Evolutionary conservation across 2,888 invertebrate species (phyloP).

Genomic region (Drosophila anomelani): DNA sequence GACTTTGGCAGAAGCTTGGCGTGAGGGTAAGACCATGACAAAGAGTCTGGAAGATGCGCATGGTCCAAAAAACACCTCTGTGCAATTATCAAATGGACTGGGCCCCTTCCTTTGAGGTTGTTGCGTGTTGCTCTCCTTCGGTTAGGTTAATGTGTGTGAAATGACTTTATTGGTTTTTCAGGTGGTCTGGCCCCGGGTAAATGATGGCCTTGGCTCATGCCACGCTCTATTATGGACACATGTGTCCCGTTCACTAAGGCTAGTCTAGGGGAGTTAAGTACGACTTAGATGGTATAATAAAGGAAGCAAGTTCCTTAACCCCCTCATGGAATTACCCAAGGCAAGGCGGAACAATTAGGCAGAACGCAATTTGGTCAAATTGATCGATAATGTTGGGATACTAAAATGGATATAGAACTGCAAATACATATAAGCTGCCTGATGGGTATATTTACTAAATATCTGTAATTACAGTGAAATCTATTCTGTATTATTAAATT

Average conservation of each 20-base stretch:
- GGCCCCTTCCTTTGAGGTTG: constrained; percentile 9
- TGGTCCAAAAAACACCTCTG: constrained; percentile 57
- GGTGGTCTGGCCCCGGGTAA: constrained; percentile 29
- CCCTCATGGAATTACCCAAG: constrained; percentile 8
- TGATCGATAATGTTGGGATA: constrained; percentile 28
- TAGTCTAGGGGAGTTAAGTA: constrained; percentile 36
- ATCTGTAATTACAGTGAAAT: background rate
- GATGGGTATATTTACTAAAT: background rate
- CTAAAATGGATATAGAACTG: constrained; percentile 6
- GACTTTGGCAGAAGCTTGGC: constrained; percentile 3
- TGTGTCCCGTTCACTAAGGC: constrained; percentile 24
- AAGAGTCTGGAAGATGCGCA: constrained; percentile 51
- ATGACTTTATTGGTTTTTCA: constrained; percentile 69
- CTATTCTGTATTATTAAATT: background rate
- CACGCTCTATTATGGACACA: constrained; percentile 46
- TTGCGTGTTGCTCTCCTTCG: constrained; percentile 41
- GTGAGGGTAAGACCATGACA: constrained; percentile 42
- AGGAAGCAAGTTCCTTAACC: constrained; percentile 25
- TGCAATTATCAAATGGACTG: constrained; percentile 75
- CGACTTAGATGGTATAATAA: constrained; percentile 48
- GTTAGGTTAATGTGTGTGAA: constrained; percentile 61
- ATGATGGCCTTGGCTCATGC: constrained; percentile 36
- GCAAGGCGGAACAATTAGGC: constrained; percentile 29
- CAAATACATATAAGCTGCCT: constrained; percentile 1
- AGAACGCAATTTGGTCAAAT: constrained; percentile 19